phyloP scores from a whole-genome alignment of 2,113 vertebrate genomes.

The Caranx melampygus region DNA sequence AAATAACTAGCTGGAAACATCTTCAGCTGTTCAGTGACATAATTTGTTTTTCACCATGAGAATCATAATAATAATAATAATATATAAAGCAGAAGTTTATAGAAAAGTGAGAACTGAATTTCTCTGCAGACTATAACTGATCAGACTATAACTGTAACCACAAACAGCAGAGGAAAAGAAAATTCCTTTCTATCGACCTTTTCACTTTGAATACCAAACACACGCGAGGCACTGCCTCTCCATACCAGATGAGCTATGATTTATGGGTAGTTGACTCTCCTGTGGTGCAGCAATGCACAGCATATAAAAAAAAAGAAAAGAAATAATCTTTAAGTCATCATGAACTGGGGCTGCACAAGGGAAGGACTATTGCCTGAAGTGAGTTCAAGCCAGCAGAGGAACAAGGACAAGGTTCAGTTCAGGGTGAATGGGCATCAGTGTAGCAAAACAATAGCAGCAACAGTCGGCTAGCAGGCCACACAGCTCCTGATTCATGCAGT shows the following conservation, averaged over 20 bases:
- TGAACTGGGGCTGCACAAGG: constrained; percentile 48
- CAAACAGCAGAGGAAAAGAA: background rate
- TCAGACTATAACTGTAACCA: background rate
- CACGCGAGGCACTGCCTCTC: background rate
- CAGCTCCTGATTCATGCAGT: constrained; percentile 66
- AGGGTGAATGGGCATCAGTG: constrained; percentile 60
- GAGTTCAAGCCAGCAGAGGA: constrained; percentile 36
- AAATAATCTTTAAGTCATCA: constrained; percentile 28
- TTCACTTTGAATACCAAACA: background rate
- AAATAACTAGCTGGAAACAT: too few species aligned
- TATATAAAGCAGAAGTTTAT: too few species aligned
- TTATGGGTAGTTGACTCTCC: background rate
- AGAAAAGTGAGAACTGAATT: too few species aligned
- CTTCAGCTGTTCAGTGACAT: too few species aligned
- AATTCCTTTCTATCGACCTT: background rate
- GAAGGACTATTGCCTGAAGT: constrained; percentile 10
- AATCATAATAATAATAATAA: too few species aligned
- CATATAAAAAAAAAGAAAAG: constrained; percentile 2
- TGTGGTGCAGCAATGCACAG: constrained; percentile 12
- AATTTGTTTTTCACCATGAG: too few species aligned
- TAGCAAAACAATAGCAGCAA: constrained; percentile 52
- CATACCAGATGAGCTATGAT: background rate
- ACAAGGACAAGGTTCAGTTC: constrained; percentile 55
- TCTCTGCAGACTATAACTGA: too few species aligned
- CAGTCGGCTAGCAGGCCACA: constrained; percentile 55